Percentiles rank a stretch among this genome's conserved stretches.
phyloP scores from a whole-genome alignment of 2,888 invertebrate species.

The Pteria penguin region DNA sequence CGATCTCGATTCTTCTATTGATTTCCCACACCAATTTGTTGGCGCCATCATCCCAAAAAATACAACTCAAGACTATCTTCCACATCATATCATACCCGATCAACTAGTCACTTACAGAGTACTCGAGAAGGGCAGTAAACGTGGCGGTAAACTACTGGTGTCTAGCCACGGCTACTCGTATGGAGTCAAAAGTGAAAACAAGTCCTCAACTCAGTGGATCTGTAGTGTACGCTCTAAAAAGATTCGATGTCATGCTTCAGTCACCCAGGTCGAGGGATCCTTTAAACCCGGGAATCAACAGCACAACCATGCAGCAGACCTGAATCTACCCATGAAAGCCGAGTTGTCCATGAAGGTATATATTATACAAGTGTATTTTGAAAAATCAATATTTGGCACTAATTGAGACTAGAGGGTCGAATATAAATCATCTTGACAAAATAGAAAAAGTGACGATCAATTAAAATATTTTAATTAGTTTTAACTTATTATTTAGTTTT shows the following conservation, averaged over 20 bases:
- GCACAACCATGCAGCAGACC: constrained; percentile 14
- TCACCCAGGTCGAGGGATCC: background rate
- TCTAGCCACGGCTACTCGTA: constrained; percentile 26
- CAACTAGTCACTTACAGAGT: constrained; percentile 19
- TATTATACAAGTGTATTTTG: too few species aligned
- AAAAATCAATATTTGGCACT: too few species aligned
- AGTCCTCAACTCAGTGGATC: constrained; percentile 9
- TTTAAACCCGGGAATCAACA: constrained; percentile 5
- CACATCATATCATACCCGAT: constrained; percentile 5
- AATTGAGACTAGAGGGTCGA: too few species aligned
- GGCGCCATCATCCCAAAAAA: constrained; percentile 2
- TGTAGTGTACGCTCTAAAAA: constrained; percentile 10
- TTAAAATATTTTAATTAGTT: background rate
- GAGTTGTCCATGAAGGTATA: constrained; percentile 13
- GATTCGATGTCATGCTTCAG: constrained; percentile 18
- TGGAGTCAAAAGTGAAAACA: constrained; percentile 10
- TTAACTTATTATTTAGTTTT: too few species aligned
- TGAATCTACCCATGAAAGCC: background rate
- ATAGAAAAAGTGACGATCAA: background rate
- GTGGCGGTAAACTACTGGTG: constrained; percentile 26
- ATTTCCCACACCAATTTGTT: background rate
- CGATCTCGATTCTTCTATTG: background rate
- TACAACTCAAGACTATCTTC: constrained; percentile 10
- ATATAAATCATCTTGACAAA: too few species aligned
- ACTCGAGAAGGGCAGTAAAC: constrained; percentile 33